A percentile compares a stretch with the other conserved stretches of the same genome.
Evolutionary conservation across 2,113 vertebrate genomes (phyloP).

Genomic region (Cyphomyrus discorhynchus): DNA sequence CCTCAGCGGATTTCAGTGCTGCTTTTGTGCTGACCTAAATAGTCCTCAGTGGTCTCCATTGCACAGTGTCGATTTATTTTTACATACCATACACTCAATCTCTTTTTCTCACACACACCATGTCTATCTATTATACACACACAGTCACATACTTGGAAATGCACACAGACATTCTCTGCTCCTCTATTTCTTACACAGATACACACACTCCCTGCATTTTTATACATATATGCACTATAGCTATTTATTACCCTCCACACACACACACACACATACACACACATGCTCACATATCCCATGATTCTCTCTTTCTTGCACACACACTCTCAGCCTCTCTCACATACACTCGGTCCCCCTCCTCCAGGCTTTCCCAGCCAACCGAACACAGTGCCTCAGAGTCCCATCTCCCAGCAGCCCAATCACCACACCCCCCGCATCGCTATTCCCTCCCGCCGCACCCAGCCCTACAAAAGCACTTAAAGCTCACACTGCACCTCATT

Average conservation of each 20-base stretch:
- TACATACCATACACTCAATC: not conserved
- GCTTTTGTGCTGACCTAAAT: not conserved
- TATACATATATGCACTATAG: not conserved
- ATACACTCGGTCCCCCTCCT: not conserved
- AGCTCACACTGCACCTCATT: not conserved
- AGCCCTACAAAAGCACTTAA: constrained; percentile 3
- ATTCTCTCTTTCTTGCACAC: not conserved
- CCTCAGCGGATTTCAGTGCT: not conserved
- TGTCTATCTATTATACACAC: not conserved
- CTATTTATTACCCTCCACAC: not conserved
- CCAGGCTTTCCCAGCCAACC: not conserved
- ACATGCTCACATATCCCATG: not conserved
- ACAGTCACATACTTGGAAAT: not conserved
- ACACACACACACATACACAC: not conserved
- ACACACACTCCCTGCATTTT: not conserved
- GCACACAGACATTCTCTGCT: not conserved
- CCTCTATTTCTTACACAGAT: not conserved
- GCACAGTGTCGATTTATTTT: constrained; percentile 6
- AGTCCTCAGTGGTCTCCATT: not conserved
- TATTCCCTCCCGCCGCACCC: not conserved
- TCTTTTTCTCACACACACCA: constrained; percentile 1
- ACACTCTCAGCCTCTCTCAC: not conserved
- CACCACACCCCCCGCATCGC: not conserved
- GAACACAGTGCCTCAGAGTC: not conserved
- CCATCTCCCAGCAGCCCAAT: not conserved